A percentile compares a stretch with the other conserved stretches of the same genome.
These are phyloP conservation scores for Adela reaumurella DNA, from an alignment of 2,888 invertebrate species.

Conservation along the genomic window DNA sequence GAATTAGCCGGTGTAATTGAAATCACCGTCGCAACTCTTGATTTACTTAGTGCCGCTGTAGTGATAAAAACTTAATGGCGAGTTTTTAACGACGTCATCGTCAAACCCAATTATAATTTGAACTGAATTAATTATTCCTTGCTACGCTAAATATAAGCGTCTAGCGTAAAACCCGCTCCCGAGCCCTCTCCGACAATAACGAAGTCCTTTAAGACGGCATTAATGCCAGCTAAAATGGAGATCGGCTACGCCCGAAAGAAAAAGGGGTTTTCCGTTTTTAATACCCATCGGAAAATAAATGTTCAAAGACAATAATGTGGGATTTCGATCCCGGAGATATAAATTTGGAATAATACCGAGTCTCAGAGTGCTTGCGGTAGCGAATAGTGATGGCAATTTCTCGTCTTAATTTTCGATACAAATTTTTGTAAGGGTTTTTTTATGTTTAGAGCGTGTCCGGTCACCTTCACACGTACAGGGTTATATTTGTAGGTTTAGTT, in stretches of 20 bases:
- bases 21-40: too few species aligned
- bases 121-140: slow-evolving; percentile 39
- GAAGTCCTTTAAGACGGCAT: slow-evolving; percentile 36
- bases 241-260: slow-evolving; percentile 37
- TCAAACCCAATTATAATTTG: slow-evolving; percentile 36
- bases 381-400: slow-evolving; percentile 6
- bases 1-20: too few species aligned
- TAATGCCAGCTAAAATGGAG: slow-evolving; percentile 56
- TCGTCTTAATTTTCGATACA: too few species aligned
- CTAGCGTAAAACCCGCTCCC: slow-evolving; percentile 26
- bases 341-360: slow-evolving; percentile 53
- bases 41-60: too few species aligned
- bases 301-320: slow-evolving; percentile 52
- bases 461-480: too few species aligned
- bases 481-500: too few species aligned
- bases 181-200: slow-evolving; percentile 26
- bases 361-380: slow-evolving; percentile 18
- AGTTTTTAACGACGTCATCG: background rate
- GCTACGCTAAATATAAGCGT: background rate
- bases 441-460: too few species aligned
- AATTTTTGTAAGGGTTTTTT: too few species aligned
- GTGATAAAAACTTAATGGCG: too few species aligned
- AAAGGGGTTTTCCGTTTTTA: slow-evolving; percentile 50
- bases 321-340: slow-evolving; percentile 44
- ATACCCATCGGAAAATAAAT: slow-evolving; percentile 55